phyloP scores from a whole-genome alignment of 2,797 vertebrate genomes.

The Masticophis lateralis region DNA sequence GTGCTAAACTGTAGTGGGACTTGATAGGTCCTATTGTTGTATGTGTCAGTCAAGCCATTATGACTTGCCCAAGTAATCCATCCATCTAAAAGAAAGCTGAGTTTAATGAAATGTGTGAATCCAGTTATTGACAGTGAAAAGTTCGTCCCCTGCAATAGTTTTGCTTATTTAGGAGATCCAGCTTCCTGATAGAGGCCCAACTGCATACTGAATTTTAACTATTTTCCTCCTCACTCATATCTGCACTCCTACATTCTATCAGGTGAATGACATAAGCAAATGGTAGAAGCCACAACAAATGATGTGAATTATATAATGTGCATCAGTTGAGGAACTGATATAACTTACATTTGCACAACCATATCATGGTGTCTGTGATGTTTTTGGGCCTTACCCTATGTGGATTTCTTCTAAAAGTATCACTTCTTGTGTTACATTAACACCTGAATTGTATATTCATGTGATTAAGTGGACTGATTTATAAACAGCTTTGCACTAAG shows the following conservation, averaged over 20 bases:
- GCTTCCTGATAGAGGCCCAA: background rate
- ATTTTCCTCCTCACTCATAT: background rate
- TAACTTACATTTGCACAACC: background rate
- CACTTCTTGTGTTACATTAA: background rate
- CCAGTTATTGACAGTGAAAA: background rate
- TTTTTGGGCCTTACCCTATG: background rate
- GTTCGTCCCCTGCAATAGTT: background rate
- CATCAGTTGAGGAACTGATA: background rate
- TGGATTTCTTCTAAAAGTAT: background rate
- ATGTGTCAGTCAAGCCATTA: background rate
- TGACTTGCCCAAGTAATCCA: background rate
- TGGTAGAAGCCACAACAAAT: background rate
- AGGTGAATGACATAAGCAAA: background rate
- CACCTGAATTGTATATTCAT: background rate
- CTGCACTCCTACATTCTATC: background rate
- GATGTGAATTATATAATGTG: background rate
- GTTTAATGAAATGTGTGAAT: background rate
- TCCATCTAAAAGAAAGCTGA: background rate
- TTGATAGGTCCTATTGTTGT: background rate
- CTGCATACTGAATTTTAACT: background rate
- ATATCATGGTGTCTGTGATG: background rate
- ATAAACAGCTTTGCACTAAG: background rate
- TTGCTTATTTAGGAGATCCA: background rate
- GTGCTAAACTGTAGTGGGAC: background rate
- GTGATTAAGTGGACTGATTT: background rate